Percentiles rank a stretch among this genome's conserved stretches.
These are phyloP conservation scores for Dendroctonus valens DNA, from an alignment of 1,140 invertebrate species.

Conservation along the genomic window DNA sequence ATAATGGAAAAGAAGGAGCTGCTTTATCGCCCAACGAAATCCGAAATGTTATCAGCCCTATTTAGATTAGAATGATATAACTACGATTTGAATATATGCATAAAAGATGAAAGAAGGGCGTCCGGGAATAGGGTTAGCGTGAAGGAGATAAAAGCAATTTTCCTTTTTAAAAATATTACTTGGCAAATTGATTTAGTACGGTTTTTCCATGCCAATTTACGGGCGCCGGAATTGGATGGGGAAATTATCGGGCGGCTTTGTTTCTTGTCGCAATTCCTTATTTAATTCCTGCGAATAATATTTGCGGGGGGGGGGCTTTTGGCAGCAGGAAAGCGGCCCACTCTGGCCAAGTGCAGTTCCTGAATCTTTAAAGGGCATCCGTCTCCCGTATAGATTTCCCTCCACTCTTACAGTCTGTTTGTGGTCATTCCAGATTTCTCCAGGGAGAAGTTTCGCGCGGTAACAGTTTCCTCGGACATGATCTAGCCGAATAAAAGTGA, in stretches of 20 bases:
- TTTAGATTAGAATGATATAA: conserved; percentile 31
- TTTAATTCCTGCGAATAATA: not conserved
- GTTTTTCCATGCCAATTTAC: conserved; percentile 25
- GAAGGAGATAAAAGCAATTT: conserved; percentile 23
- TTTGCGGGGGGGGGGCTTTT: not conserved
- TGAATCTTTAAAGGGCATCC: conserved; percentile 22
- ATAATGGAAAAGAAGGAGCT: not conserved
- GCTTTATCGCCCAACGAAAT: conserved; percentile 13
- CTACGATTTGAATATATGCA: conserved; percentile 28
- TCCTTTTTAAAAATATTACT: conserved; percentile 27
- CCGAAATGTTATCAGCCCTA: conserved; percentile 25
- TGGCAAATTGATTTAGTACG: conserved; percentile 28
- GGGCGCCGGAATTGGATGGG: conserved; percentile 14
- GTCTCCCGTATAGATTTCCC: conserved; percentile 25
- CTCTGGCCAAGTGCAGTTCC: conserved; percentile 7
- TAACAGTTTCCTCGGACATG: conserved; percentile 36
- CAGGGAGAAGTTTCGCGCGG: conserved; percentile 34
- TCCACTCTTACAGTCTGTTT: conserved; percentile 35
- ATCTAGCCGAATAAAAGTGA: conserved; percentile 40
- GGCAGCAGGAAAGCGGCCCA: too few relatives aligned
- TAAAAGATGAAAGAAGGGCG: conserved; percentile 27
- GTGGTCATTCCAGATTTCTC: conserved; percentile 42
- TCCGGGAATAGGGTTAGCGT: not conserved
- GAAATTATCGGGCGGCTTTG: conserved; percentile 16
- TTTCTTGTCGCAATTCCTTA: conserved; percentile 14